phyloP scores from a whole-genome alignment of 2,797 vertebrate genomes.

The Sylvia borin region DNA sequence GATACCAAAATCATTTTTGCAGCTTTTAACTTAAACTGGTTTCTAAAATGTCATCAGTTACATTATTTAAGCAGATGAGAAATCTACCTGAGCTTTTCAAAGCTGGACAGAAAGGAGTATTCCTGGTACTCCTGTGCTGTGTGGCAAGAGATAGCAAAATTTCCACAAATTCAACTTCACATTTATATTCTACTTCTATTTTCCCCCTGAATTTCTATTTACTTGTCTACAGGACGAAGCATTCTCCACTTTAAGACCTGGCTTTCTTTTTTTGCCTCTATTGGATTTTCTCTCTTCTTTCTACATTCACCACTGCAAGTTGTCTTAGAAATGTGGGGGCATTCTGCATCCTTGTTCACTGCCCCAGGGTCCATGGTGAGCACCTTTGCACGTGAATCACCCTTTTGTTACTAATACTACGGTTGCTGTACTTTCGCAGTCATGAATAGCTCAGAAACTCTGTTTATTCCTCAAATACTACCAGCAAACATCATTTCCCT shows the following conservation, averaged over 20 bases:
- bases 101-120: neutral
- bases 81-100: neutral
- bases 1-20: neutral
- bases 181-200: neutral
- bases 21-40: neutral
- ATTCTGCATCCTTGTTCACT: neutral
- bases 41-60: neutral
- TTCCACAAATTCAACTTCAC: neutral
- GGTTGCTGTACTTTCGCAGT: neutral
- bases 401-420: neutral
- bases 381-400: neutral
- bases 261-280: neutral
- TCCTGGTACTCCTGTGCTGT: neutral
- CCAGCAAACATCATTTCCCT: neutral
- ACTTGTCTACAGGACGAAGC: neutral
- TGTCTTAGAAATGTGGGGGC: neutral
- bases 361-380: neutral
- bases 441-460: neutral
- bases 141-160: neutral
- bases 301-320: neutral
- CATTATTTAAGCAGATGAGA: neutral
- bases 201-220: neutral
- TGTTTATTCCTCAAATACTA: neutral
- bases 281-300: neutral
- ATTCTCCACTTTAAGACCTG: neutral